phyloP scores from a whole-genome alignment of 2,113 vertebrate species.

The Planiliza haematocheilus region DNA sequence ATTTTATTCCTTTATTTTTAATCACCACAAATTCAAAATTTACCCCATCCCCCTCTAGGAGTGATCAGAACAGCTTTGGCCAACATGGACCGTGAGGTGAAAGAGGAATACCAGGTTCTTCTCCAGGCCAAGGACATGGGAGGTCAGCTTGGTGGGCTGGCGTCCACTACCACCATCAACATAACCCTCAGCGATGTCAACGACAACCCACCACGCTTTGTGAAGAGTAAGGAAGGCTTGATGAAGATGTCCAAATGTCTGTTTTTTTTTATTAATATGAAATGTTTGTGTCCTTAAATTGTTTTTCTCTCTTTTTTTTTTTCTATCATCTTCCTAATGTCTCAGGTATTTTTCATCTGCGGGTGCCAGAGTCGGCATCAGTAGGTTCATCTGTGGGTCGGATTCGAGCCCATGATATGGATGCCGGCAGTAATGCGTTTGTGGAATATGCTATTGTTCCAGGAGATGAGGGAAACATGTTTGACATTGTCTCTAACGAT shows the following conservation, averaged over 20 bases:
- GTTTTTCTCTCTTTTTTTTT: no score
- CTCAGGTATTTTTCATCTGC: constrained; percentile 92
- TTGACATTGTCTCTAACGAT: constrained; percentile 89
- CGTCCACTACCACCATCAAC: constrained; percentile 92
- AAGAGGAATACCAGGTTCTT: constrained; percentile 93
- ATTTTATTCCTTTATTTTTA: no score
- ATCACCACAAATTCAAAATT: no score
- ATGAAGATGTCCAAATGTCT: neutral
- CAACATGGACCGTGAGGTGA: constrained; percentile 97
- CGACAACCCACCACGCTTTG: constrained; percentile 88
- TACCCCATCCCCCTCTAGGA: constrained; percentile 75
- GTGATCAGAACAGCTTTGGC: constrained; percentile 93
- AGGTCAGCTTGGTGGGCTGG: constrained; percentile 94
- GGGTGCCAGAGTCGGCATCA: constrained; percentile 88
- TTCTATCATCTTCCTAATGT: neutral
- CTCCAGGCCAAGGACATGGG: constrained; percentile 98
- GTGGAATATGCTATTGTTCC: constrained; percentile 93
- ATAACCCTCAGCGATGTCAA: constrained; percentile 95
- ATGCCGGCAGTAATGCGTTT: constrained; percentile 89
- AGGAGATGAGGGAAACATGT: constrained; percentile 91
- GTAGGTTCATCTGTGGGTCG: constrained; percentile 89
- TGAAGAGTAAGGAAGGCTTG: constrained; percentile 56
- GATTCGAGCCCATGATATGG: constrained; percentile 91
- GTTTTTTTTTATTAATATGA: neutral
- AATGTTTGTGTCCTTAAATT: no score